These are phyloP conservation scores for Zaprionus nigranus DNA, from an alignment of 1,140 invertebrate genomes.

Conservation along the genomic window DNA sequence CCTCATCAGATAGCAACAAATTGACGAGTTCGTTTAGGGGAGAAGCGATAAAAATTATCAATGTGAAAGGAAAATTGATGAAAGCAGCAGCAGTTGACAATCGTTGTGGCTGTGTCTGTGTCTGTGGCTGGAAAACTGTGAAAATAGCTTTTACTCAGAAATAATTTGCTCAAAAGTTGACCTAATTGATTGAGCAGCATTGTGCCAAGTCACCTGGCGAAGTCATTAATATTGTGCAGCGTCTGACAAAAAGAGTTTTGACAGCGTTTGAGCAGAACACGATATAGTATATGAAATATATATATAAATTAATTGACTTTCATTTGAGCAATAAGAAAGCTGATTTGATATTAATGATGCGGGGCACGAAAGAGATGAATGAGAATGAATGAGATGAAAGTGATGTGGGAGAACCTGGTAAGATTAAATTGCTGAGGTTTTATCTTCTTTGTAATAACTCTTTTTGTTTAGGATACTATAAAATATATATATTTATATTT, in stretches of 20 bases:
- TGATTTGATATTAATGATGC: slow-evolving; percentile 1
- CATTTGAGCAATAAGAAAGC: neutral
- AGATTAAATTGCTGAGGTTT: neutral
- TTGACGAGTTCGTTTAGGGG: slow-evolving; percentile 55
- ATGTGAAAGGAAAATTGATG: slow-evolving; percentile 12
- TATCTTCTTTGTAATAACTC: too few species aligned
- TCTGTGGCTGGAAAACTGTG: neutral
- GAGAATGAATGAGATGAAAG: neutral
- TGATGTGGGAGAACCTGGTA: neutral
- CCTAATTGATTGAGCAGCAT: slow-evolving; percentile 45
- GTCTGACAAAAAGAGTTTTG: slow-evolving; percentile 19
- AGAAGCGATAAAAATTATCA: slow-evolving; percentile 12
- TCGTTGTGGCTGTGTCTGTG: neutral
- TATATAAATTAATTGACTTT: slow-evolving; percentile 1
- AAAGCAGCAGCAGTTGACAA: neutral
- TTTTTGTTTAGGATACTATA: neutral
- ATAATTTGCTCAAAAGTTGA: slow-evolving; percentile 34
- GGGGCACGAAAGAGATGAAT: neutral
- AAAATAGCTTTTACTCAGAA: slow-evolving; percentile 26
- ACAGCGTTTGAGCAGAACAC: slow-evolving; percentile 18
- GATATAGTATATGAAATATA: neutral
- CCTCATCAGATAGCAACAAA: slow-evolving; percentile 66
- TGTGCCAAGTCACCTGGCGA: slow-evolving; percentile 29
- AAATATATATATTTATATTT: neutral
- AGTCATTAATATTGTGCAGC: slow-evolving; percentile 33